These are phyloP conservation scores for Hiodon tergisus DNA, from an alignment of 2,113 vertebrate genomes.

Conservation along the genomic window DNA sequence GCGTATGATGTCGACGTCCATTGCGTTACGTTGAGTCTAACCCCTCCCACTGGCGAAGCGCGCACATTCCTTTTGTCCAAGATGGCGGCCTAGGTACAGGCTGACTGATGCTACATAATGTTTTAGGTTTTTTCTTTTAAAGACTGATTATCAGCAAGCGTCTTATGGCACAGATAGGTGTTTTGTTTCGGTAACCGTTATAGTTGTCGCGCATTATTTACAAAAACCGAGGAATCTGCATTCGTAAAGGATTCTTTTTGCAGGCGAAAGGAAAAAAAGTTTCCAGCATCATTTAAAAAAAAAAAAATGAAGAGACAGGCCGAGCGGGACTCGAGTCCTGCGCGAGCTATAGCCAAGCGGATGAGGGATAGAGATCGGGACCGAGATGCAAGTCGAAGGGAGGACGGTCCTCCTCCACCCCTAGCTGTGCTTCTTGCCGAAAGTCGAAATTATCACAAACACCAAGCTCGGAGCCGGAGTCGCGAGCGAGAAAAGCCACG, in stretches of 20 bases:
- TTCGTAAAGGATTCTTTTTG: slow-evolving; percentile 34
- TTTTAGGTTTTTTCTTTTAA: slow-evolving; percentile 48
- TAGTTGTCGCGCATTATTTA: slow-evolving; percentile 10
- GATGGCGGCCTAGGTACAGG: slow-evolving; percentile 78
- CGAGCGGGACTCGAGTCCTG: slow-evolving; percentile 78
- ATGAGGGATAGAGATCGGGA: slow-evolving; percentile 65
- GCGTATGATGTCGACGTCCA: slow-evolving; percentile 30
- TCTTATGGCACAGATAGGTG: neutral
- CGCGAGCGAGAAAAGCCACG: slow-evolving; percentile 72
- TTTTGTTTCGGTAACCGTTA: neutral
- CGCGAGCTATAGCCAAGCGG: slow-evolving; percentile 69
- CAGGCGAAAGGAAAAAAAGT: slow-evolving; percentile 44
- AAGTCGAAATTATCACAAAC: slow-evolving; percentile 64
- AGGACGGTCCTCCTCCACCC: slow-evolving; percentile 63
- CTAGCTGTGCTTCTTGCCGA: slow-evolving; percentile 60
- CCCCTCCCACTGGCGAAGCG: slow-evolving; percentile 47
- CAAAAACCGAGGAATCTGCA: slow-evolving; percentile 20
- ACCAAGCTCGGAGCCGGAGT: slow-evolving; percentile 56
- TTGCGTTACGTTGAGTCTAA: slow-evolving; percentile 23
- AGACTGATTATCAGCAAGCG: neutral
- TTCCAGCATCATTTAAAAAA: slow-evolving; percentile 44
- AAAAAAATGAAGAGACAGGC: slow-evolving; percentile 81
- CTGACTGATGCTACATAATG: slow-evolving; percentile 55
- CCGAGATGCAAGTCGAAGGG: slow-evolving; percentile 63
- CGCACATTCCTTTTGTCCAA: slow-evolving; percentile 90